Evolutionary conservation across 2,888 invertebrate species (phyloP).

Genomic region (Lasioglossum vierecki): DNA sequence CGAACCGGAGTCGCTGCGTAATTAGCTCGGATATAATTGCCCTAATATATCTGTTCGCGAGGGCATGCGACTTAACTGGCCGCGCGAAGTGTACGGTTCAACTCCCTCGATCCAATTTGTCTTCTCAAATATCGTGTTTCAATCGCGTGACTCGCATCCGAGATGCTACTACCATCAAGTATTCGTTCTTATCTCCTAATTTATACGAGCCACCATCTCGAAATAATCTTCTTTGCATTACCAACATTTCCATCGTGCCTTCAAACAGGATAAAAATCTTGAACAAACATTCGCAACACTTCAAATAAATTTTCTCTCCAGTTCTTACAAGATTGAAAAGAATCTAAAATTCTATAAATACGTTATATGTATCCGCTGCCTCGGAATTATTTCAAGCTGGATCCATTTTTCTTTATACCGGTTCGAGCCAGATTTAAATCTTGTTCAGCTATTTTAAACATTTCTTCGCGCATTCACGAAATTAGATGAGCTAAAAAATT

Average conservation of each 20-base stretch:
- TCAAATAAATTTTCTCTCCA: not conserved
- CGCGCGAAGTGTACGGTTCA: slow-evolving; percentile 38
- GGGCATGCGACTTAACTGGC: slow-evolving; percentile 11
- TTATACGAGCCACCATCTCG: not conserved
- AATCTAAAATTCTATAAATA: not conserved
- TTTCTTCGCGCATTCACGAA: not conserved
- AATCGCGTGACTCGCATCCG: slow-evolving; percentile 27
- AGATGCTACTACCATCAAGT: not conserved
- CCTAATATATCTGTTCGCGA: slow-evolving; percentile 53
- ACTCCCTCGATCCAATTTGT: slow-evolving; percentile 48
- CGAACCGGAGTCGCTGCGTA: slow-evolving; percentile 33
- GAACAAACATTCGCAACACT: not conserved
- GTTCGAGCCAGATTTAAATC: not conserved
- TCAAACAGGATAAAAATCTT: not conserved
- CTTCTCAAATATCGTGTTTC: slow-evolving; percentile 55
- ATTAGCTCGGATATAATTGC: slow-evolving; percentile 61
- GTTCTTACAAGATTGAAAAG: not conserved
- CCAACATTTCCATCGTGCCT: not conserved
- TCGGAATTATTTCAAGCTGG: not conserved
- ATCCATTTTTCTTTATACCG: not conserved
- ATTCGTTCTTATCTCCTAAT: slow-evolving; percentile 1
- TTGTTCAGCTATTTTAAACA: not conserved
- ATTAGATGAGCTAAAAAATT: not conserved
- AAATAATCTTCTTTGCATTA: not conserved
- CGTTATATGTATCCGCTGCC: not conserved